Percentiles rank a stretch among this genome's conserved stretches.
These are phyloP conservation scores for Drosophila kokeensis DNA, from an alignment of 2,888 invertebrate genomes.

Conservation along the genomic window DNA sequence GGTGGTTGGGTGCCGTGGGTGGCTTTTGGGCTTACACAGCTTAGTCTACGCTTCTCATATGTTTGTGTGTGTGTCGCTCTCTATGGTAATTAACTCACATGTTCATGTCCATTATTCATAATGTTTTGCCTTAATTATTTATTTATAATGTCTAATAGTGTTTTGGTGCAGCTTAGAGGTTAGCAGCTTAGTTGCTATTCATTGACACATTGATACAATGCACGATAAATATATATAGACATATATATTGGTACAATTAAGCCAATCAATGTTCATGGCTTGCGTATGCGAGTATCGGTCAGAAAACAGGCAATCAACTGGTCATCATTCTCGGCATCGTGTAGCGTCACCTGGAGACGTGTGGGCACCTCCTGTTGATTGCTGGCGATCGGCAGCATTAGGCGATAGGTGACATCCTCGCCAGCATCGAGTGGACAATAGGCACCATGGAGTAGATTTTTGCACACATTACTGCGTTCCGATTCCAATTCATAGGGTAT, in stretches of 20 bases:
- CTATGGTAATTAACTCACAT: slow-evolving; percentile 65
- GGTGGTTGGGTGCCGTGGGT: not conserved
- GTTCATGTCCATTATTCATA: slow-evolving; percentile 60
- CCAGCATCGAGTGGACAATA: slow-evolving; percentile 82
- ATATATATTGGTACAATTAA: slow-evolving; percentile 17
- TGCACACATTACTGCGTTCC: slow-evolving; percentile 77
- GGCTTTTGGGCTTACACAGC: slow-evolving; percentile 39
- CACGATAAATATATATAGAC: slow-evolving; percentile 13
- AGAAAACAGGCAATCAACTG: slow-evolving; percentile 75
- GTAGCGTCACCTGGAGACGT: slow-evolving; percentile 72
- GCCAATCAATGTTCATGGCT: slow-evolving; percentile 16
- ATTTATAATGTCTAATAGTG: slow-evolving; percentile 75
- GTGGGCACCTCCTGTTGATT: slow-evolving; percentile 77
- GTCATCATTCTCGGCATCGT: slow-evolving; percentile 64
- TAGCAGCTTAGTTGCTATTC: slow-evolving; percentile 58
- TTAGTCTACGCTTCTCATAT: slow-evolving; percentile 31
- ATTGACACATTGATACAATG: slow-evolving; percentile 77
- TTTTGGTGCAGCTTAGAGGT: slow-evolving; percentile 55
- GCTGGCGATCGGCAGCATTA: slow-evolving; percentile 73
- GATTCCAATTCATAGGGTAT: slow-evolving; percentile 67
- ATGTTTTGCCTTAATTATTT: slow-evolving; percentile 75
- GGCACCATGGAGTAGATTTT: slow-evolving; percentile 78
- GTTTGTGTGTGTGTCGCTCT: slow-evolving; percentile 7
- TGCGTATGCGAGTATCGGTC: slow-evolving; percentile 73
- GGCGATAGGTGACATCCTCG: slow-evolving; percentile 83